Evolutionary conservation across 2,797 vertebrate genomes (phyloP).

Genomic region (Ficedula albicollis): DNA sequence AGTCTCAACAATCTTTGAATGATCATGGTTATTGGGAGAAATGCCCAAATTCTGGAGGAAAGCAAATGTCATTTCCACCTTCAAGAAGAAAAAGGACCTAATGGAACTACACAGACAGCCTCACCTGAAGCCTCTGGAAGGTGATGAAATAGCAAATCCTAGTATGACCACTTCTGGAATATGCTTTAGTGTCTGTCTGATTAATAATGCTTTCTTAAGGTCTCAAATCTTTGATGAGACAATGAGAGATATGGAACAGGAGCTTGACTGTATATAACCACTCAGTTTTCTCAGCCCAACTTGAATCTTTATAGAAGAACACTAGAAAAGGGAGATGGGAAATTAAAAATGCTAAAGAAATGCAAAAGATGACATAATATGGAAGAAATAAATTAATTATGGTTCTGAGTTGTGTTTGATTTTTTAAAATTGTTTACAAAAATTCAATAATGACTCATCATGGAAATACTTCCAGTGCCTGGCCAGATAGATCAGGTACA

Average conservation of each 20-base stretch:
- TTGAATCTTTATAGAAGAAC: background rate
- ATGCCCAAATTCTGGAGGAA: background rate
- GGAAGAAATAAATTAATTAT: background rate
- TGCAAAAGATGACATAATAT: background rate
- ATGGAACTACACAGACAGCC: background rate
- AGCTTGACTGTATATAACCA: background rate
- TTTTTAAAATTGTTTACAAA: background rate
- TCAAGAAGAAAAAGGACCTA: background rate
- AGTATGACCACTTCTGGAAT: background rate
- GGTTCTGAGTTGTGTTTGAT: background rate
- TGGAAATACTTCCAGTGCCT: background rate
- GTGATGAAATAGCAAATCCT: background rate
- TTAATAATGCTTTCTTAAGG: background rate
- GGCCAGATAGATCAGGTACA: background rate
- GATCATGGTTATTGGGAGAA: background rate
- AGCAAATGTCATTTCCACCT: background rate
- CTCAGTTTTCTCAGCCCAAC: background rate
- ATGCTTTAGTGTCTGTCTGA: background rate
- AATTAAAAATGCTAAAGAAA: background rate
- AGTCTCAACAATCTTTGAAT: background rate
- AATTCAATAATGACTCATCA: background rate
- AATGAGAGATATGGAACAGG: background rate
- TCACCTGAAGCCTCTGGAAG: background rate
- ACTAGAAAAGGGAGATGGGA: background rate
- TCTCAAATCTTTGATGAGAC: background rate